phyloP scores from a whole-genome alignment of 2,797 vertebrate genomes.

The Craterocephalus amniculus region DNA sequence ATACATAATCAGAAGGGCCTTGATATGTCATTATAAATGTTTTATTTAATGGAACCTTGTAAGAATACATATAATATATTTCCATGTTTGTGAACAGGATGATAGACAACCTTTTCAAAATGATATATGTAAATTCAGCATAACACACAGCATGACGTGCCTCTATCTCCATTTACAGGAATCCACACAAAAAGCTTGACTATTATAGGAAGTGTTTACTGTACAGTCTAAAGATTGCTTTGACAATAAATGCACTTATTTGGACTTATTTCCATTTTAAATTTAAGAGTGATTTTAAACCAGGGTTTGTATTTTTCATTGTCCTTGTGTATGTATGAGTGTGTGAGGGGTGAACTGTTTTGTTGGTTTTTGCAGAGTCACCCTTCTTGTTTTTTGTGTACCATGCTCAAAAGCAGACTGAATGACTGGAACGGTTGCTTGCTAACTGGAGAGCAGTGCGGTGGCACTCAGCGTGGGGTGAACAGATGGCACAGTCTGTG shows the following conservation, averaged over 20 bases:
- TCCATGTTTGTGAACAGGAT: constrained; percentile 11
- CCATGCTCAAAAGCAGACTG: constrained; percentile 19
- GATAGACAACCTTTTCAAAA: constrained; percentile 35
- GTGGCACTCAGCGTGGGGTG: constrained; percentile 31
- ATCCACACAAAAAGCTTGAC: constrained; percentile 32
- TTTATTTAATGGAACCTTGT: constrained; percentile 1
- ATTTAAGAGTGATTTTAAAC: constrained; percentile 24
- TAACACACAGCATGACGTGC: constrained; percentile 16
- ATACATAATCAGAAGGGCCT: constrained; percentile 14
- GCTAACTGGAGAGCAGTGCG: constrained; percentile 49
- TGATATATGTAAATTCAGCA: constrained; percentile 8
- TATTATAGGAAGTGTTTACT: constrained; percentile 31
- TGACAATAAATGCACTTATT: constrained; percentile 45
- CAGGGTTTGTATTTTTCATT: constrained; percentile 24
- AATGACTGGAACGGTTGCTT: constrained; percentile 34
- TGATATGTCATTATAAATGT: constrained; percentile 16
- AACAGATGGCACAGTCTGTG: constrained; percentile 61
- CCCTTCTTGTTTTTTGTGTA: constrained; percentile 27
- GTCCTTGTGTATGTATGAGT: constrained; percentile 12
- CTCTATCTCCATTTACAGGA: constrained; percentile 7
- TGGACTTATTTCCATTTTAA: too few relatives aligned
- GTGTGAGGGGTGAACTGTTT: not conserved
- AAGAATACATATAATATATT: constrained; percentile 39
- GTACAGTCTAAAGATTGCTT: constrained; percentile 22
- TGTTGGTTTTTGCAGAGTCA: not conserved